phyloP scores from a whole-genome alignment of 2,888 invertebrate genomes.

The Reticulitermes lucifugus region DNA sequence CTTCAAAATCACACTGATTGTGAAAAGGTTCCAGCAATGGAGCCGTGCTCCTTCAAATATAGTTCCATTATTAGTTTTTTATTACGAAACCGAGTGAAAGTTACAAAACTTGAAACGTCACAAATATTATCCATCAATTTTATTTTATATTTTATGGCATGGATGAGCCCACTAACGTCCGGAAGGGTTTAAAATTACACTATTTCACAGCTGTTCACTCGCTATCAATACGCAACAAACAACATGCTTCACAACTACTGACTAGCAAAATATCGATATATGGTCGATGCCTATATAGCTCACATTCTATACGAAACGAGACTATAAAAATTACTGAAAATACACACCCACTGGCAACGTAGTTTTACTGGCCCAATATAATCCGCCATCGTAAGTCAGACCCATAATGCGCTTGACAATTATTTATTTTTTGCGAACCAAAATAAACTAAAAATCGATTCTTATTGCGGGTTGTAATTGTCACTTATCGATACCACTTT shows the following conservation, averaged over 20 bases:
- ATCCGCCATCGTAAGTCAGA: background rate
- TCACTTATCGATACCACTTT: background rate
- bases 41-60: constrained; percentile 51
- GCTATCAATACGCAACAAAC: constrained; percentile 50
- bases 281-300: constrained; percentile 24
- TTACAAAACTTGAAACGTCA: background rate
- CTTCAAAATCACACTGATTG: constrained; percentile 50
- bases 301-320: background rate
- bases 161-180: background rate
- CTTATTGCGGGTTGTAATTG: background rate
- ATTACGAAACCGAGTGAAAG: constrained; percentile 1
- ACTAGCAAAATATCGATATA: constrained; percentile 33
- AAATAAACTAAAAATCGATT: background rate
- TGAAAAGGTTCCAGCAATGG: constrained; percentile 50
- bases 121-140: constrained; percentile 29
- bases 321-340: background rate
- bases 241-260: constrained; percentile 49
- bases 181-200: constrained; percentile 15
- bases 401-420: background rate
- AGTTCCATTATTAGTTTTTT: constrained; percentile 49
- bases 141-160: background rate
- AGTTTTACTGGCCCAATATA: background rate
- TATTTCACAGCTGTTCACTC: constrained; percentile 50
- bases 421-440: background rate
- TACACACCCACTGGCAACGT: background rate